Evolutionary conservation across 2,888 invertebrate genomes (phyloP).

Genomic region (Clivina fossor): DNA sequence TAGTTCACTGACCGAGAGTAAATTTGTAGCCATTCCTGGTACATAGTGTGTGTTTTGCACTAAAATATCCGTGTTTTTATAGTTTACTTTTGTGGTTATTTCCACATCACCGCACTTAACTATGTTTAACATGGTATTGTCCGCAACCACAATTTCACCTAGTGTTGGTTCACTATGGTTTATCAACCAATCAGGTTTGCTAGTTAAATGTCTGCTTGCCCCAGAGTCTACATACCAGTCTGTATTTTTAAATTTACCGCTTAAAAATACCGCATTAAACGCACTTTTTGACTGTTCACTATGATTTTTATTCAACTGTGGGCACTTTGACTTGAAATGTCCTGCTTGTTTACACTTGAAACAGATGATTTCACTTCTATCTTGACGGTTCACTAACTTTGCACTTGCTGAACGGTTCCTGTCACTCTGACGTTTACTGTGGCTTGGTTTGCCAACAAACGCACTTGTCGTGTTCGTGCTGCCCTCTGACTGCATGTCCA

Average conservation of each 20-base stretch:
- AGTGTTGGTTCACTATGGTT: not conserved
- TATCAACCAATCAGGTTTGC: slow-evolving; percentile 1
- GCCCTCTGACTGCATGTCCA: slow-evolving; percentile 5
- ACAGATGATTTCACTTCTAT: too few relatives aligned
- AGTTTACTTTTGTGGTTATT: not conserved
- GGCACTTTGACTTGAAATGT: too few relatives aligned
- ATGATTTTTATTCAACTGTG: too few relatives aligned
- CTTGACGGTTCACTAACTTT: too few relatives aligned
- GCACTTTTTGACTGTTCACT: slow-evolving; percentile 1
- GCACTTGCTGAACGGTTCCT: too few relatives aligned
- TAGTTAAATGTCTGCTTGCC: slow-evolving; percentile 5
- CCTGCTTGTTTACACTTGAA: too few relatives aligned
- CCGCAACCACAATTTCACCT: not conserved
- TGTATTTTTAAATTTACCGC: not conserved
- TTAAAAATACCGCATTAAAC: slow-evolving; percentile 12
- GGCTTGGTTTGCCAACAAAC: not conserved
- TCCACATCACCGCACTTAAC: not conserved
- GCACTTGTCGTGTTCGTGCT: not conserved
- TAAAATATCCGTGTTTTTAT: not conserved
- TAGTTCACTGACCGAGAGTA: not conserved
- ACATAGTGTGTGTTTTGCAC: not conserved
- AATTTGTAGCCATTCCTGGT: not conserved
- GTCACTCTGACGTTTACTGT: too few relatives aligned
- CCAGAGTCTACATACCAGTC: slow-evolving; percentile 13
- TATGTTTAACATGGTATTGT: not conserved